Evolutionary conservation across 2,888 invertebrate species (phyloP).

Genomic region (Hypercompe scribonia): DNA sequence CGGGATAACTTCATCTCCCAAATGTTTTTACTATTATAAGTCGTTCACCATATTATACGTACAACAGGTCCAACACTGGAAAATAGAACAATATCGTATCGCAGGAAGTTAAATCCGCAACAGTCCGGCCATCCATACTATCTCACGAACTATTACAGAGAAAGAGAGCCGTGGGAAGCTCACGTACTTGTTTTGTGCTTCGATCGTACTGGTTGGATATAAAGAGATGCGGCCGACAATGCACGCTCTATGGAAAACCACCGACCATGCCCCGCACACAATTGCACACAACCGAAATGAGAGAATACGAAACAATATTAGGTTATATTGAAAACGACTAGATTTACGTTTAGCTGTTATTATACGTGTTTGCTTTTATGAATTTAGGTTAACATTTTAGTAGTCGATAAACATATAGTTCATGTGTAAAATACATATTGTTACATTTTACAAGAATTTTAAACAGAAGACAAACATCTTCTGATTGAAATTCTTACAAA

Average conservation of each 20-base stretch:
- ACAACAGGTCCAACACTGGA: constrained; percentile 3
- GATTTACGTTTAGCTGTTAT: constrained; percentile 26
- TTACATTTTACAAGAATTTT: neutral
- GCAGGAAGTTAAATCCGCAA: constrained; percentile 36
- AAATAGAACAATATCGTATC: constrained; percentile 24
- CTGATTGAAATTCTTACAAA: too few relatives aligned
- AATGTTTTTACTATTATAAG: neutral
- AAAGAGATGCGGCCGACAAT: constrained; percentile 76
- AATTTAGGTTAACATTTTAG: constrained; percentile 6
- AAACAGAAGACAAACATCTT: neutral
- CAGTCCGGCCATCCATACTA: constrained; percentile 28
- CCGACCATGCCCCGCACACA: constrained; percentile 67
- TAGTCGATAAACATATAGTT: constrained; percentile 3
- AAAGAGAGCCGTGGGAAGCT: constrained; percentile 71
- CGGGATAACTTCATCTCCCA: neutral
- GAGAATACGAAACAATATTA: constrained; percentile 36
- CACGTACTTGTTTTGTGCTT: constrained; percentile 56
- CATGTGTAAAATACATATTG: neutral
- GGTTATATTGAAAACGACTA: constrained; percentile 37
- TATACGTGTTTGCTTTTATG: constrained; percentile 15
- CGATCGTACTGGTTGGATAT: constrained; percentile 71
- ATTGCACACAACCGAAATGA: constrained; percentile 41
- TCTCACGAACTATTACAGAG: constrained; percentile 35
- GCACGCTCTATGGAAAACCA: constrained; percentile 69
- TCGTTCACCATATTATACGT: neutral